These are phyloP conservation scores for Sicus ferrugineus DNA, from an alignment of 2,888 invertebrate genomes.

Conservation along the genomic window DNA sequence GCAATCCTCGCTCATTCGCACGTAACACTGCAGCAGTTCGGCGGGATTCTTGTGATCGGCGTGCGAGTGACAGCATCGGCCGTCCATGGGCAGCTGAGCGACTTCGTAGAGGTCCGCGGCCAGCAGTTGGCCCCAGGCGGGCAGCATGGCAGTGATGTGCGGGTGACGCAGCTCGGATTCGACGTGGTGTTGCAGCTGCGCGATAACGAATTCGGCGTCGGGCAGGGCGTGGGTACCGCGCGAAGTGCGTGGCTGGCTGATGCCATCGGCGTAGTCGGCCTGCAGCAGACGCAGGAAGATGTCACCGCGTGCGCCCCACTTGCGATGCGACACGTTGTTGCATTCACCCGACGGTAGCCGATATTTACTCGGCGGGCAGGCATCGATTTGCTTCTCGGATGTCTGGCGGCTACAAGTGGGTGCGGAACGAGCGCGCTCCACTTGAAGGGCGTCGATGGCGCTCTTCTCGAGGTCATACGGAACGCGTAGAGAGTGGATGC, in stretches of 20 bases:
- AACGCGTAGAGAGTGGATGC: conserved; percentile 49
- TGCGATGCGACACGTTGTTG: conserved; percentile 85
- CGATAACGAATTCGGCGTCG: conserved; percentile 69
- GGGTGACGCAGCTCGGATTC: conserved; percentile 70
- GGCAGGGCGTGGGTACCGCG: conserved; percentile 70
- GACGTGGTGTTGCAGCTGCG: conserved; percentile 68
- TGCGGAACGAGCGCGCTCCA: conserved; percentile 53
- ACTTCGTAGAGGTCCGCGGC: conserved; percentile 77
- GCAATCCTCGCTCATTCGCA: conserved; percentile 65
- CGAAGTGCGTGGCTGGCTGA: conserved; percentile 65
- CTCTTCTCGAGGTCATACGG: conserved; percentile 57
- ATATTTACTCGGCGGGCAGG: conserved; percentile 83
- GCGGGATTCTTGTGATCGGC: conserved; percentile 52
- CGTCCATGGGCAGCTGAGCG: conserved; percentile 68
- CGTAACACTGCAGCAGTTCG: conserved; percentile 69
- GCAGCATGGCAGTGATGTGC: conserved; percentile 79
- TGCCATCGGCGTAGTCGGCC: conserved; percentile 74
- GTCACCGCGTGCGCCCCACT: conserved; percentile 84
- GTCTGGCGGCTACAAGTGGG: conserved; percentile 45
- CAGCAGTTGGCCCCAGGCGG: conserved; percentile 81
- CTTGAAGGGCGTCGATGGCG: conserved; percentile 52
- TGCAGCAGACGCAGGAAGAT: conserved; percentile 77
- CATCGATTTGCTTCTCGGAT: conserved; percentile 51
- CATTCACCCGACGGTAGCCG: conserved; percentile 84
- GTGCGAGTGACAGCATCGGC: conserved; percentile 47